Evolutionary conservation across 1,140 invertebrate genomes (phyloP).

Genomic region (Drosophila nannoptera): DNA sequence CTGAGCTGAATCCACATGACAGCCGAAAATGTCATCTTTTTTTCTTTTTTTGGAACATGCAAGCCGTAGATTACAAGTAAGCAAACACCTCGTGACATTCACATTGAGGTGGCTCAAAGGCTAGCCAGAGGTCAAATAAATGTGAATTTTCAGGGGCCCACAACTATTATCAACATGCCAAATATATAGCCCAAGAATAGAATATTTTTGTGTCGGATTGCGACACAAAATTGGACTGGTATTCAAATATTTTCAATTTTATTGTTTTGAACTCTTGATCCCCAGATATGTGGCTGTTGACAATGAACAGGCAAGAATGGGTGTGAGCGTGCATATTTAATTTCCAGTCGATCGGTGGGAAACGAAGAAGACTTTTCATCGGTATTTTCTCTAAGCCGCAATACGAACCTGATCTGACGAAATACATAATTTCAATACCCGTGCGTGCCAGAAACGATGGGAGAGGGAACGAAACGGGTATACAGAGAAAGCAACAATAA

Average conservation of each 20-base stretch:
- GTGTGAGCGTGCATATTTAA: neutral
- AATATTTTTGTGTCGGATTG: too few relatives aligned
- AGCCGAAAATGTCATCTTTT: too few relatives aligned
- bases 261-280: too few relatives aligned
- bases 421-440: conserved; percentile 9
- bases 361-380: too few relatives aligned
- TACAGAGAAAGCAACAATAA: neutral
- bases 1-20: too few relatives aligned
- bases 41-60: conserved; percentile 37
- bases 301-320: too few relatives aligned
- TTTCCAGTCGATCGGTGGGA: neutral
- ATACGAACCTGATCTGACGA: conserved; percentile 18
- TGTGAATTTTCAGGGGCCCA: neutral
- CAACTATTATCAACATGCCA: neutral
- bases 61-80: conserved; percentile 42
- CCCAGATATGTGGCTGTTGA: too few relatives aligned
- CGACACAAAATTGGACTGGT: neutral
- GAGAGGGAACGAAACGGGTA: neutral
- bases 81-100: neutral
- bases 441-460: neutral
- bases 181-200: too few relatives aligned
- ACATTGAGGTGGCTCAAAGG: conserved; percentile 4
- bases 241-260: too few relatives aligned
- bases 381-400: neutral
- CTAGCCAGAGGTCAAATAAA: conserved; percentile 20